Evolutionary conservation across 2,888 invertebrate species (phyloP), one percentile per base, ranked within the genome.

Genomic region (Temnothorax rugatulus): DNA sequence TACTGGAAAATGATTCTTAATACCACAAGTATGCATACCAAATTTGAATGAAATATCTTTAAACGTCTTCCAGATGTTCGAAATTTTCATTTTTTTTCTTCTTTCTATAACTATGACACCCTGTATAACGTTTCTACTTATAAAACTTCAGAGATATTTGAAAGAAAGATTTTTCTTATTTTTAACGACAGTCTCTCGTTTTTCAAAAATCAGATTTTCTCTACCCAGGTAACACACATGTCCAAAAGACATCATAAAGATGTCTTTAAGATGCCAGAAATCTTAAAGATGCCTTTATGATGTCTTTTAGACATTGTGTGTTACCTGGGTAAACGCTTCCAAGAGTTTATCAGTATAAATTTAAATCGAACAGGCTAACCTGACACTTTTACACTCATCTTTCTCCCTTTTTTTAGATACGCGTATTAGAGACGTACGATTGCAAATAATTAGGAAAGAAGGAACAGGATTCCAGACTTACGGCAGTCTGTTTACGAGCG

Each of bases 401-500:
- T 21, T 63, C 13, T 59, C 0, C 15, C 3, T 7, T 25, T 66
- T 66, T 66, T 66, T 15, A 44, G 25, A 47, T 18, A 5, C 3
- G 8, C 13, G 15, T 64, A 8, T n/a, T 44, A 15, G 11, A 44
- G 15, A 61, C 13, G 41, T 25, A 21, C 18, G 38, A 11, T 52
- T 38, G 25, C 15, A 41, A 66, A 54, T 29, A 54, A 8, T 44
- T 8, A 4, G 1, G 15, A 29, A 8, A 5, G 21, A 8, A 21
- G 18, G 1, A n/a, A 15, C 0, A n/a, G 3, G 1, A 0, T 66
- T 52, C 13, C 15, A 25, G 15, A 41, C 15, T 41, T 41, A 77
- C 54, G 9, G 0, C 18, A 29, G 18, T 76, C 18, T 77, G 66
- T 77, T 77, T 77, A 66, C 66, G 54, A 54, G 29, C 29, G n/a